These are phyloP conservation scores for Cephus pygmeus DNA, from an alignment of 2,888 invertebrate genomes.

Conservation along the genomic window DNA sequence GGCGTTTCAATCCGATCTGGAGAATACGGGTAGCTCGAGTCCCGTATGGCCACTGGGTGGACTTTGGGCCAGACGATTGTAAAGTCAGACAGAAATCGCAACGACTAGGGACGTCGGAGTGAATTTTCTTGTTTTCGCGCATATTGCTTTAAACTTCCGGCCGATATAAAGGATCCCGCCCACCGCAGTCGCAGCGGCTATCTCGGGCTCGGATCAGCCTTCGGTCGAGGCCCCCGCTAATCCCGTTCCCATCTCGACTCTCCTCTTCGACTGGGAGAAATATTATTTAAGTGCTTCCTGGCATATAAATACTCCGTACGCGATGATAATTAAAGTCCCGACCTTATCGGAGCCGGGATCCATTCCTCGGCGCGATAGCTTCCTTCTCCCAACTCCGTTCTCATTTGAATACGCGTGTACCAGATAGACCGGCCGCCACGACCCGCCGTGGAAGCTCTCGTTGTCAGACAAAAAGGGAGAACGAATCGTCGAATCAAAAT, in stretches of 20 bases:
- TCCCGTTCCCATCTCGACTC: conserved; percentile 53
- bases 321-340: conserved; percentile 63
- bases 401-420: conserved; percentile 40
- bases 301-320: conserved; percentile 62
- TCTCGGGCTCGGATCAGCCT: conserved; percentile 16
- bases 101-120: not conserved
- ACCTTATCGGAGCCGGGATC: conserved; percentile 43
- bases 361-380: conserved; percentile 33
- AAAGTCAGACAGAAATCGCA: not conserved
- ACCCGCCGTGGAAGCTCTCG: not conserved
- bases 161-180: conserved; percentile 60
- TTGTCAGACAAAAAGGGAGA: not conserved
- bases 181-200: conserved; percentile 44
- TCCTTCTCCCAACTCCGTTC: conserved; percentile 27
- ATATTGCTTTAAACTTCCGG: conserved; percentile 62
- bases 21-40: not conserved
- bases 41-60: not conserved
- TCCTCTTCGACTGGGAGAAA: conserved; percentile 51
- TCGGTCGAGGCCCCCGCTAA: conserved; percentile 36
- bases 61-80: not conserved
- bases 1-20: not conserved
- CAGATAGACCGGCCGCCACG: not conserved
- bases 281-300: conserved; percentile 66
- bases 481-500: not conserved
- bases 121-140: conserved; percentile 41